phyloP scores from a whole-genome alignment of 2,113 vertebrate species.

The Sciurus niger region DNA sequence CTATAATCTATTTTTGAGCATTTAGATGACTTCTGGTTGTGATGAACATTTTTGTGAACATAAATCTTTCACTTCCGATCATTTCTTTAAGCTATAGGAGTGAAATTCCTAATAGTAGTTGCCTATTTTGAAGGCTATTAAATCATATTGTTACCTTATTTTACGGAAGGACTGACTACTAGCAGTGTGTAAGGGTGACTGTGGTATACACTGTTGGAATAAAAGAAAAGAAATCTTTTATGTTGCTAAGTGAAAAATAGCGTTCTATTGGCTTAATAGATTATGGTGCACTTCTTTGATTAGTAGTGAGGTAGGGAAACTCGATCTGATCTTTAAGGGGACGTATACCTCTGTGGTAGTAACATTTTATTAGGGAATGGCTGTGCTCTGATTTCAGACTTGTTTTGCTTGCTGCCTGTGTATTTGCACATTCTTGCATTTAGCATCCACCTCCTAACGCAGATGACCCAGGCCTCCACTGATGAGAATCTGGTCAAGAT shows the following conservation, averaged over 20 bases:
- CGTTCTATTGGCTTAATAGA: slow-evolving; percentile 32
- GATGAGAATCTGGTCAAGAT: neutral
- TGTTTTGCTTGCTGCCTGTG: neutral
- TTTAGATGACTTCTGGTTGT: slow-evolving; percentile 51
- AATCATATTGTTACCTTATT: slow-evolving; percentile 3
- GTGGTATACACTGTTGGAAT: neutral
- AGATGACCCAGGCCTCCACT: neutral
- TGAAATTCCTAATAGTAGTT: slow-evolving; percentile 25
- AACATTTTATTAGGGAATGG: neutral
- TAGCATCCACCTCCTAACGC: neutral
- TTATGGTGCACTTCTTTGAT: neutral
- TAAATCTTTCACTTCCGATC: neutral
- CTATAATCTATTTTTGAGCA: neutral
- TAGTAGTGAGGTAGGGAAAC: neutral
- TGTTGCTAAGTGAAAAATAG: slow-evolving; percentile 2
- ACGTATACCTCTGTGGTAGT: neutral
- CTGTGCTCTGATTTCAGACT: neutral
- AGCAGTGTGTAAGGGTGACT: neutral
- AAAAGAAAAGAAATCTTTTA: neutral
- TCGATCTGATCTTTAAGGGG: neutral
- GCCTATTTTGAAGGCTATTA: neutral
- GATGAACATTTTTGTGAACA: slow-evolving; percentile 14
- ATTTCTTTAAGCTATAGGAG: slow-evolving; percentile 33
- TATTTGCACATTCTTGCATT: neutral
- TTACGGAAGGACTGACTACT: neutral